Evolutionary conservation across 2,888 invertebrate genomes (phyloP), one percentile per base, ranked within the genome.

Genomic region (Galeruca laticollis): DNA sequence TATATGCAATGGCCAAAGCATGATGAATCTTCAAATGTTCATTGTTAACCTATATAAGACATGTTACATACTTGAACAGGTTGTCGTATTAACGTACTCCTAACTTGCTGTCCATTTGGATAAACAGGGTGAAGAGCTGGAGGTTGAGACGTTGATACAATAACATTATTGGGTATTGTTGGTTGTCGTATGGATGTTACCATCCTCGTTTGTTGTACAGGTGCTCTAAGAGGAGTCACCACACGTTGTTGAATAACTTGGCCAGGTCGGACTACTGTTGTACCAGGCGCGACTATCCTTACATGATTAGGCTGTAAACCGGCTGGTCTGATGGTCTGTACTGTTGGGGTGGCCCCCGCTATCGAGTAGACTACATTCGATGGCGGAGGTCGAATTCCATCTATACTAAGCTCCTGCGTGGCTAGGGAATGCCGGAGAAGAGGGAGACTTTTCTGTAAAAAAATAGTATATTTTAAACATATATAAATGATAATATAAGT

Each of bases 371-470:
- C 90, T 60, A 92, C 89, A 72, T 90, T 90, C 73, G 92, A 88
- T 21, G 95, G 92, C 15, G 98, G 98, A 10, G 98, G 94, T 83
- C 93, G 92, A 80, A 99, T 97, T 13, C 98, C 98, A 78, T 98
- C 98, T 80, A 99, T 98, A 35, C 93, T 90, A 83, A 98, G 88
- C 86, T 97, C 97, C 86, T 95, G 94, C 51, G 92, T 93, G 72
- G 94, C 94, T 78, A 98, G 88, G 18, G 97, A 96, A 85, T 96
- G 95, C 69, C 98, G 90, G 74, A 98, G 88, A 75, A 96, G 89
- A 47, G 98, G 98, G 85, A 98, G 88, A 87, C 97, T 98, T 93
- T 97, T 98, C 95, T 96, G 88, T 80, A 88, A 86, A 78, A 40
- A 67, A 18, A 21, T 33, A 49, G 26, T 37, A 52, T 54, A n/a